Conservation (phyloP, 2,888 invertebrate genomes). For the Agriopis marginaria region DNA sequence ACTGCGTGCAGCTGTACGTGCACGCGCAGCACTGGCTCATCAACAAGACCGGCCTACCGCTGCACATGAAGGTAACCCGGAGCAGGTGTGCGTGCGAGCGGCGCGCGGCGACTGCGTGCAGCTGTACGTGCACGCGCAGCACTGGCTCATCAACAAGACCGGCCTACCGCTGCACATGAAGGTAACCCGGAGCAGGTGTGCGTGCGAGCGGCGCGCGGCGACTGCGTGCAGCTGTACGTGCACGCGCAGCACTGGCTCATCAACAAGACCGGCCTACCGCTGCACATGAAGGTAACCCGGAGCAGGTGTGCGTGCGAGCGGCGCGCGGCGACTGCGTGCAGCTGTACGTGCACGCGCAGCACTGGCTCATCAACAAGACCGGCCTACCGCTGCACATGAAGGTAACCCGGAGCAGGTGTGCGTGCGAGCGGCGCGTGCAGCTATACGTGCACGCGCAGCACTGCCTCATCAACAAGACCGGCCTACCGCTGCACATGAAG, state of each 20-base stretch:
- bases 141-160: conserved; percentile 96
- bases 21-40: conserved; percentile 96
- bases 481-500: conserved; percentile 92
- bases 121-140: conserved; percentile 91
- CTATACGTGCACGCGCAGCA: conserved; percentile 92
- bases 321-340: conserved; percentile 88
- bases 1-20: conserved; percentile 88
- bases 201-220: conserved; percentile 88
- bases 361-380: conserved; percentile 96
- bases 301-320: conserved; percentile 89
- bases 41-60: conserved; percentile 94
- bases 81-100: conserved; percentile 89
- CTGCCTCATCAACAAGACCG: conserved; percentile 96
- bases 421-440: conserved; percentile 89
- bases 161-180: conserved; percentile 93
- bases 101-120: conserved; percentile 88
- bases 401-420: conserved; percentile 89
- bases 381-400: conserved; percentile 93
- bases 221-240: conserved; percentile 88
- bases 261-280: conserved; percentile 94
- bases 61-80: conserved; percentile 91
- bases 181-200: conserved; percentile 89
- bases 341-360: conserved; percentile 91
- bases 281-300: conserved; percentile 91
- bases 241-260: conserved; percentile 96